Evolutionary conservation across 2,797 vertebrate genomes (phyloP).

Genomic region (Carapus acus): DNA sequence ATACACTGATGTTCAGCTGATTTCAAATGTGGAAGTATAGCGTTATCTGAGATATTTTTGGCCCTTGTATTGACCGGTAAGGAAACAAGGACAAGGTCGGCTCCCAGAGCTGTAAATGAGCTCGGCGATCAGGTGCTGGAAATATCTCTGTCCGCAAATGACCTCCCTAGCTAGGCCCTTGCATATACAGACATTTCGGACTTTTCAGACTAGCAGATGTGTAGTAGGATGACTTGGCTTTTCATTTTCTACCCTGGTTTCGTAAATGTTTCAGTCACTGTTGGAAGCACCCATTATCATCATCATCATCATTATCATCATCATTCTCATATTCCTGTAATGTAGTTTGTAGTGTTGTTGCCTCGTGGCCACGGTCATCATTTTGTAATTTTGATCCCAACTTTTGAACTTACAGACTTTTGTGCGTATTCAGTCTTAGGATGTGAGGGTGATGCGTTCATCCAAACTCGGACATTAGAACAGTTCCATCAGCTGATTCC

Average conservation of each 20-base stretch:
- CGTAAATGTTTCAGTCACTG: no score
- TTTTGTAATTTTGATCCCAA: no score
- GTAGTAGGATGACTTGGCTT: not conserved
- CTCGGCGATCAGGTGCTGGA: constrained; percentile 13
- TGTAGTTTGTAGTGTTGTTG: no score
- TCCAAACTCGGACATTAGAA: constrained; percentile 64
- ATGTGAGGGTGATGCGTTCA: constrained; percentile 42
- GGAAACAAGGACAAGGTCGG: constrained; percentile 30
- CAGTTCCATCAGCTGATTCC: constrained; percentile 74
- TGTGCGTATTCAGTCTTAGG: constrained; percentile 45
- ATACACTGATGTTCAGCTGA: no score
- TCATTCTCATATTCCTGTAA: no score
- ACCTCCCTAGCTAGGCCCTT: not conserved
- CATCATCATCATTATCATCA: no score
- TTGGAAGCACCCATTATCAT: no score
- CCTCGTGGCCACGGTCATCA: no score
- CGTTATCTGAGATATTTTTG: constrained; percentile 32
- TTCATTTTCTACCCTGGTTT: not conserved
- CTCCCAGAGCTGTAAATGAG: constrained; percentile 12
- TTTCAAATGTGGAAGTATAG: not conserved
- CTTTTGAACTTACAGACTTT: not conserved
- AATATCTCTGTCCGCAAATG: not conserved
- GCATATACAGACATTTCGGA: not conserved
- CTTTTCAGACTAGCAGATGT: no score
- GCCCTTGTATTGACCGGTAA: constrained; percentile 19